Conservation (phyloP, 2,797 vertebrate species). For the Otolemur crassicaudatus region DNA sequence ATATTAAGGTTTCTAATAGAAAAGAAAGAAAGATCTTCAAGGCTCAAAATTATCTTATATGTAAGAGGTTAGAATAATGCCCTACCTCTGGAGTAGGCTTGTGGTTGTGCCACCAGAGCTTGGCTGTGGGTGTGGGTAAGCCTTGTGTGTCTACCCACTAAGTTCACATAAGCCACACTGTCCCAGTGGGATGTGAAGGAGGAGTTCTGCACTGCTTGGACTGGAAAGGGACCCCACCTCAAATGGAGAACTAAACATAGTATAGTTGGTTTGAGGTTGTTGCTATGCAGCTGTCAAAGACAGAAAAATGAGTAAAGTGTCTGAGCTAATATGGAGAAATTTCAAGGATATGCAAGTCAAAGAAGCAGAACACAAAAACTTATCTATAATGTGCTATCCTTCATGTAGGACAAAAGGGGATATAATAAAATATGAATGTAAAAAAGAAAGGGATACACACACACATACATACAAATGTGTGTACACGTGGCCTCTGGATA, state of each 20-base stretch:
- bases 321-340: background rate
- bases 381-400: background rate
- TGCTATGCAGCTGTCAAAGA: background rate
- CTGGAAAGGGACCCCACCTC: background rate
- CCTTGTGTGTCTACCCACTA: background rate
- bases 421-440: background rate
- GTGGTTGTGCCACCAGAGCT: background rate
- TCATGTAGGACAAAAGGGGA: background rate
- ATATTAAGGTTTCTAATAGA: background rate
- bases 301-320: background rate
- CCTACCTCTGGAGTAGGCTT: background rate
- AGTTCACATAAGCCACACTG: background rate
- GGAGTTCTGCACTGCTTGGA: background rate
- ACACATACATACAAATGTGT: background rate
- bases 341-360: background rate
- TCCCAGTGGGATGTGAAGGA: background rate
- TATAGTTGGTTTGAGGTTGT: background rate
- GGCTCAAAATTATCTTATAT: background rate
- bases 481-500: background rate
- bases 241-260: background rate
- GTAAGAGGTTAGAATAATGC: background rate
- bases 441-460: background rate
- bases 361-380: background rate
- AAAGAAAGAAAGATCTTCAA: background rate
- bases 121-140: background rate